phyloP scores from a whole-genome alignment of 2,113 vertebrate species.

The Melanerpes aurifrons region DNA sequence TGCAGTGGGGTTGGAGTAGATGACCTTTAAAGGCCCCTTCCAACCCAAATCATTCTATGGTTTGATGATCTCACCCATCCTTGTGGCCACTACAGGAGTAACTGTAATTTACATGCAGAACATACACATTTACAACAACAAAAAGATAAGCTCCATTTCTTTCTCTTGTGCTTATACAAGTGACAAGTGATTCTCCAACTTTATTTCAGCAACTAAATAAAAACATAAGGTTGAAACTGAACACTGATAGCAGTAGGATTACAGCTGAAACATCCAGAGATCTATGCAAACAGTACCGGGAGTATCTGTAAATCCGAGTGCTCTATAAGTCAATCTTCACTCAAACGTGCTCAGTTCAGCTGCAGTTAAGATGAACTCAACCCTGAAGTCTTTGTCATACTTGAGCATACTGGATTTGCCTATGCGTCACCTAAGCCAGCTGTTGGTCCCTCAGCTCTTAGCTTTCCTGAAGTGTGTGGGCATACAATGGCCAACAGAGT shows the following conservation, averaged over 20 bases:
- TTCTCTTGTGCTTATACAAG: background rate
- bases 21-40: background rate
- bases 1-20: too few relatives aligned
- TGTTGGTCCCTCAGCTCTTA: background rate
- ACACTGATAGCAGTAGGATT: conserved; percentile 63
- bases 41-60: background rate
- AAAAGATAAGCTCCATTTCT: background rate
- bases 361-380: conserved; percentile 22
- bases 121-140: background rate
- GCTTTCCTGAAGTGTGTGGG: background rate
- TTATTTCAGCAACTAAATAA: conserved; percentile 61
- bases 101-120: background rate
- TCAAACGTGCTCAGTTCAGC: background rate
- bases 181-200: conserved; percentile 35
- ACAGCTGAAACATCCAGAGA: conserved; percentile 47
- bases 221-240: conserved; percentile 57
- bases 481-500: background rate
- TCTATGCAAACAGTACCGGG: conserved; percentile 50
- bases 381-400: background rate
- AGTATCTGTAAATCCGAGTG: conserved; percentile 44
- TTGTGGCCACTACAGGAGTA: background rate
- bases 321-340: conserved; percentile 62
- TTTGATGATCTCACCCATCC: background rate
- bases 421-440: accelerated
- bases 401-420: background rate